Conservation (phyloP, 2,888 invertebrate species). For the Aphrophora alni region DNA sequence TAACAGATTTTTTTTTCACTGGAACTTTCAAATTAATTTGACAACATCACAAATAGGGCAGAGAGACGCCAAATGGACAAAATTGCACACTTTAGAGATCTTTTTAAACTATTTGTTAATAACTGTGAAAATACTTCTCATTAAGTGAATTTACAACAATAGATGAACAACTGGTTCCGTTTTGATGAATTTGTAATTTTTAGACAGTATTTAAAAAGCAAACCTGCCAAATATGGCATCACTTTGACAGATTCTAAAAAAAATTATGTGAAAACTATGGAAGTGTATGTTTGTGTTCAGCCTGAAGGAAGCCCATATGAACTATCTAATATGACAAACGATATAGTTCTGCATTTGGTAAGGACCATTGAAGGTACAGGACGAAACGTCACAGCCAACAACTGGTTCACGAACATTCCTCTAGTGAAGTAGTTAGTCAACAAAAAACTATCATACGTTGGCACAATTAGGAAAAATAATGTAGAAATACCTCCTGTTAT, state of each 20-base stretch:
- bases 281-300: neutral
- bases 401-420: slow-evolving; percentile 27
- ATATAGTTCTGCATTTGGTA: slow-evolving; percentile 11
- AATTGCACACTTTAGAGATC: neutral
- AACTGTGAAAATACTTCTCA: slow-evolving; percentile 12
- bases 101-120: neutral
- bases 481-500: slow-evolving; percentile 12
- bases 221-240: slow-evolving; percentile 33
- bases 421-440: neutral
- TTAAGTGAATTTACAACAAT: neutral
- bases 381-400: slow-evolving; percentile 29
- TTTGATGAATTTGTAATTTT: neutral
- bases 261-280: slow-evolving; percentile 12
- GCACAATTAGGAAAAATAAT: slow-evolving; percentile 18
- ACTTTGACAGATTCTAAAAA: slow-evolving; percentile 6
- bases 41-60: neutral
- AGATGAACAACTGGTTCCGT: neutral
- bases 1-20: neutral
- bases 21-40: slow-evolving; percentile 10
- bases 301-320: neutral
- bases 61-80: slow-evolving; percentile 2
- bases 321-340: slow-evolving; percentile 55
- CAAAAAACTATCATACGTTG: slow-evolving; percentile 17
- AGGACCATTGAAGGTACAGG: slow-evolving; percentile 16
- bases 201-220: slow-evolving; percentile 25